Conservation (phyloP, 2,888 invertebrate species). For the Mantis religiosa region DNA sequence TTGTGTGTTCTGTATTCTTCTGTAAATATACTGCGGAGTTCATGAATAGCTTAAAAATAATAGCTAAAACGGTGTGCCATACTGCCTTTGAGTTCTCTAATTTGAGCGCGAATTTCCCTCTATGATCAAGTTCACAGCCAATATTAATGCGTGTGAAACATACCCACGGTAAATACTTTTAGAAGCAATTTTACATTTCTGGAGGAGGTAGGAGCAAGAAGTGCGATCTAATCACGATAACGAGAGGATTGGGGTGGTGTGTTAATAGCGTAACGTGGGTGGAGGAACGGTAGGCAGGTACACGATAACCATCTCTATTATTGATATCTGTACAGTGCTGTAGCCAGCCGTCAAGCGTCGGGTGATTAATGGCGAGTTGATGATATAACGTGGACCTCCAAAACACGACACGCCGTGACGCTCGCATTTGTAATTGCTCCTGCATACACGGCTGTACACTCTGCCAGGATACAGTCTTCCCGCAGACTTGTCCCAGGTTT, state of each 20-base stretch:
- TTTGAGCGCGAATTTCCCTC: not conserved
- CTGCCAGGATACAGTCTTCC: not conserved
- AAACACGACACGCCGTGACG: not conserved
- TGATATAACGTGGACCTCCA: not conserved
- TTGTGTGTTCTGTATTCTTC: too few species aligned
- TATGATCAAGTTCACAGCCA: not conserved
- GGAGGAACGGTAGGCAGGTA: not conserved
- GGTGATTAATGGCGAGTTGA: conserved; percentile 10
- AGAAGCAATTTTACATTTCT: not conserved
- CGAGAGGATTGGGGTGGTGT: not conserved
- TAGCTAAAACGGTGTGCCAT: too few species aligned
- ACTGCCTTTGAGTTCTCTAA: not conserved
- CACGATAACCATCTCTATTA: conserved; percentile 18
- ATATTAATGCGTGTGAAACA: not conserved
- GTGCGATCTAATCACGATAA: not conserved
- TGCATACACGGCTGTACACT: not conserved
- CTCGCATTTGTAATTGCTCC: conserved; percentile 8
- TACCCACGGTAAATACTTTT: not conserved
- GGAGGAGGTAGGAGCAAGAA: not conserved
- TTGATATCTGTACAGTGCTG: conserved; percentile 17
- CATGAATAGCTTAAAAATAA: too few species aligned
- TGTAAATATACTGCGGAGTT: too few species aligned
- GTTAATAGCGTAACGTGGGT: conserved; percentile 10
- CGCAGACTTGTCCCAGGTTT: not conserved
- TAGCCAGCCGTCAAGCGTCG: conserved; percentile 10